A percentile compares a stretch with the other conserved stretches of the same genome.
phyloP scores from a whole-genome alignment of 2,797 vertebrate species.

The Myiotriccus ornatus region DNA sequence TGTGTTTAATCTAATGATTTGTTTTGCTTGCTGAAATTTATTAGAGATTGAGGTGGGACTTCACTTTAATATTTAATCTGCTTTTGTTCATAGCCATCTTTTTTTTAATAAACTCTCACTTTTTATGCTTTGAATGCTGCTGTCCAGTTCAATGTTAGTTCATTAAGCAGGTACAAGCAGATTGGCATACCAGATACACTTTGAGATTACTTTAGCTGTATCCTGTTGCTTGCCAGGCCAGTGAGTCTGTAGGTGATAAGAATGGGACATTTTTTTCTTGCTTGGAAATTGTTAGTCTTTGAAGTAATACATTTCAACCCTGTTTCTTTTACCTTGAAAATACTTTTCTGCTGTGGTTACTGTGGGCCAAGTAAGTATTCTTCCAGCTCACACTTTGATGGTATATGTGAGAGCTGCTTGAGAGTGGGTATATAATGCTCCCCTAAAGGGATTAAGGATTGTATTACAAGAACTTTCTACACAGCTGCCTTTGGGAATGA shows the following conservation, averaged over 20 bases:
- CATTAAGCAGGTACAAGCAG: background rate
- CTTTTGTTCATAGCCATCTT: background rate
- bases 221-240: background rate
- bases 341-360: background rate
- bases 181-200: background rate
- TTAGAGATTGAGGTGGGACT: background rate
- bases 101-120: background rate
- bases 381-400: background rate
- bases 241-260: background rate
- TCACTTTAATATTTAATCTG: background rate
- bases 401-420: background rate
- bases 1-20: background rate
- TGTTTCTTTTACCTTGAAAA: background rate
- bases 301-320: background rate
- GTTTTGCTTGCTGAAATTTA: background rate
- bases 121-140: background rate
- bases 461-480: constrained; percentile 47
- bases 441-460: constrained; percentile 34
- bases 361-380: background rate
- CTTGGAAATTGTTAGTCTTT: background rate
- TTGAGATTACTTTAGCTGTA: background rate
- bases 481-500: constrained; percentile 47
- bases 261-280: background rate
- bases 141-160: background rate
- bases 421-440: constrained; percentile 11